These are phyloP conservation scores for Ochropacha duplaris DNA, from an alignment of 2,888 invertebrate genomes.

Conservation along the genomic window DNA sequence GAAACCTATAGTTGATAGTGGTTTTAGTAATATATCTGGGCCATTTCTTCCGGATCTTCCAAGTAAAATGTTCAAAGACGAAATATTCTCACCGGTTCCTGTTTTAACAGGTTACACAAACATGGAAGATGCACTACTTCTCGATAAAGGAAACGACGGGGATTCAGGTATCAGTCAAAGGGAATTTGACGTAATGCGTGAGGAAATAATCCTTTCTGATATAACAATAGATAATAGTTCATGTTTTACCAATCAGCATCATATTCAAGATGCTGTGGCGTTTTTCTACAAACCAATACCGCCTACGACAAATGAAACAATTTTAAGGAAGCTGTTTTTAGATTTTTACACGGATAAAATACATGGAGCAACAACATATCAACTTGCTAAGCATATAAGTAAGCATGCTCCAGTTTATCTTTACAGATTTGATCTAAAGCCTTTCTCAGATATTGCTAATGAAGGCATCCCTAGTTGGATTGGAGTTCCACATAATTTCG, in stretches of 20 bases:
- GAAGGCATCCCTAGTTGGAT: conserved; percentile 90
- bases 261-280: conserved; percentile 87
- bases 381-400: conserved; percentile 86
- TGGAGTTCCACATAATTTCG: conserved; percentile 91
- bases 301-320: conserved; percentile 83
- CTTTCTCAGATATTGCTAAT: conserved; percentile 85
- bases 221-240: conserved; percentile 82
- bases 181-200: conserved; percentile 85
- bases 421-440: conserved; percentile 90
- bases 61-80: conserved; percentile 83
- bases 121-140: conserved; percentile 90
- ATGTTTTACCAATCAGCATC: conserved; percentile 84
- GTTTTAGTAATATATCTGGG: conserved; percentile 85
- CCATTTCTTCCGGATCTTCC: conserved; percentile 88
- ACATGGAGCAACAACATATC: conserved; percentile 87
- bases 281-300: conserved; percentile 90
- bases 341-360: conserved; percentile 90
- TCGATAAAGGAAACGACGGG: conserved; percentile 81
- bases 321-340: conserved; percentile 85
- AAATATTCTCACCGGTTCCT: conserved; percentile 86
- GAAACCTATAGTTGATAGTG: conserved; percentile 90
- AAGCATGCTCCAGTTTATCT: conserved; percentile 84
- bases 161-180: conserved; percentile 84
- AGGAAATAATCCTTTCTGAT: conserved; percentile 85
- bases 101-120: conserved; percentile 90